Evolutionary conservation across 1,140 invertebrate genomes (phyloP), one percentile per base, ranked within the genome.

Genomic region (Drosophila athabasca): DNA sequence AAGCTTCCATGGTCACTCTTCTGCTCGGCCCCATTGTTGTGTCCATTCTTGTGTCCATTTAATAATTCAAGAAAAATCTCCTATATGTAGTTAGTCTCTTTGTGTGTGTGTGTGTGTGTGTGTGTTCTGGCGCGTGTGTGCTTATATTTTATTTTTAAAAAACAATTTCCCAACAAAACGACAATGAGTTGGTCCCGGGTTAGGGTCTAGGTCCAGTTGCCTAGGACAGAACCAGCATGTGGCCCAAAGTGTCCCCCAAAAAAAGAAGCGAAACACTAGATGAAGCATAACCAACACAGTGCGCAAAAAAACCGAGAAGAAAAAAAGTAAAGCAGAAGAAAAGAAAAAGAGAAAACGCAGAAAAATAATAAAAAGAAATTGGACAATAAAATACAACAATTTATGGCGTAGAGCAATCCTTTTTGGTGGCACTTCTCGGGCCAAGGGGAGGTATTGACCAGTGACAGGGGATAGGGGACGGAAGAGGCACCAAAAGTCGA

Each of bases 281-380:
- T 83, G 83, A 88, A 88, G 83, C 78, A 87, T 76, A 79, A 87
- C 83, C 71, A 79, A 72, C 66, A 76, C 60, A 88, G 60, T 70
- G 83, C 83, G 51, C 66, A 81, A 83, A 79, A 79, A 79, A 65
- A 61, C 55, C 64, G 60, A 78, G 76, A 85, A 75, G 82, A 82
- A 88, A 70, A 71, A 70, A 71, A 65, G 75, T 67, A 67, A 75
- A 78, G 61, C 62, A 81, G 73, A 85, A 71, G 78, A 87, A 88
- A 5, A 48, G 65, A 71, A 70, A 73, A 49, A 88, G 76, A 72
- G 74, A 67, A 75, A 87, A 82, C 70, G 61, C 62, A 87, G 76
- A 85, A 75, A 87, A 87, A 88, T 88, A 87, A 88, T 88, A 88
- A 88, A 88, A 88, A 88, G 79, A 89, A 88, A 88, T 88, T 88